A percentile compares a stretch with the other conserved stretches of the same genome.
phyloP scores from a whole-genome alignment of 1,140 invertebrate species.

The Stegodyphus mimosarum region DNA sequence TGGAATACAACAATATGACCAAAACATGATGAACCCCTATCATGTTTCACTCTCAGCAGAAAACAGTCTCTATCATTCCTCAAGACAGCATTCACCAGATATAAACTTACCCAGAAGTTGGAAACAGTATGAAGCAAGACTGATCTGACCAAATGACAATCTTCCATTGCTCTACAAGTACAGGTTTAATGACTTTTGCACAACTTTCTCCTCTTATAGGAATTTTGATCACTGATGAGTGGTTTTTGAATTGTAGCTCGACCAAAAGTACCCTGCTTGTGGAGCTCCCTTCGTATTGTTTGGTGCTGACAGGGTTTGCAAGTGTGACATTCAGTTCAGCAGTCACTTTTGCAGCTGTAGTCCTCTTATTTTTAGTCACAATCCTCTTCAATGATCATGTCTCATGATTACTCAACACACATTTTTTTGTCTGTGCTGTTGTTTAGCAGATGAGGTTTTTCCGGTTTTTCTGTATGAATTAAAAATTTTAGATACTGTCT shows the following conservation, averaged over 20 bases:
- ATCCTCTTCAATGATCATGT: not conserved
- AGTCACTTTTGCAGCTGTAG: slow-evolving; percentile 13
- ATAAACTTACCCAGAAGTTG: too few species aligned
- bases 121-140: too few species aligned
- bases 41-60: too few species aligned
- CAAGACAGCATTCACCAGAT: too few species aligned
- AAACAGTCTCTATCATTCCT: too few species aligned
- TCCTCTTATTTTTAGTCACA: slow-evolving; percentile 3
- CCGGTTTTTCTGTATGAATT: not conserved
- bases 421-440: not conserved
- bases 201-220: not conserved
- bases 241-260: not conserved
- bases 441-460: not conserved
- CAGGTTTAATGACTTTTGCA: not conserved
- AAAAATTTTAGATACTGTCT: slow-evolving; percentile 5
- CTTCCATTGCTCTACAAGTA: not conserved
- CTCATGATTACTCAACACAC: not conserved
- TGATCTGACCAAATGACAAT: not conserved
- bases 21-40: too few species aligned
- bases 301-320: slow-evolving; percentile 7
- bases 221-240: not conserved
- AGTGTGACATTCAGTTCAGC: not conserved
- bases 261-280: not conserved
- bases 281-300: slow-evolving; percentile 2
- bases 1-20: too few species aligned